These are phyloP conservation scores for Calephelis virginiensis DNA, from an alignment of 1,140 invertebrate genomes.

Conservation along the genomic window DNA sequence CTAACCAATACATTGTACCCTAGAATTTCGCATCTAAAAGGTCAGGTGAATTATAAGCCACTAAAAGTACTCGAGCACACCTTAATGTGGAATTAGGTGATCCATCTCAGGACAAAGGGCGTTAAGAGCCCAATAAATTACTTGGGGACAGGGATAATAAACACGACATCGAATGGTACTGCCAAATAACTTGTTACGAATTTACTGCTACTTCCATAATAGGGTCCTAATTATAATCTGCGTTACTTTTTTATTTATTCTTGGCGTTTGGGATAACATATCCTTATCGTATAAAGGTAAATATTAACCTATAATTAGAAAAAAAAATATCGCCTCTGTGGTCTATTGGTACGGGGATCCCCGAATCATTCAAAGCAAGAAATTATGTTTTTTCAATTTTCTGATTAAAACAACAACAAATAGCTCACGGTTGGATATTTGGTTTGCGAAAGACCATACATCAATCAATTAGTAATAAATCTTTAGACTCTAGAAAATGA, in stretches of 20 bases:
- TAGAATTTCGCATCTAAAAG: background rate
- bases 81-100: slow-evolving; percentile 74
- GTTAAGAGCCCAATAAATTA: slow-evolving; percentile 71
- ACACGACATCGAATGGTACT: slow-evolving; percentile 48
- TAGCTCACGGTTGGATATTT: too few species aligned
- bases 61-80: slow-evolving; percentile 40
- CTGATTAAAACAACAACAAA: too few species aligned
- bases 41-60: slow-evolving; percentile 45
- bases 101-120: slow-evolving; percentile 66
- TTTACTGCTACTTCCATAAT: slow-evolving; percentile 55
- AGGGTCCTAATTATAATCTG: slow-evolving; percentile 27
- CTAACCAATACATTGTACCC: too few species aligned
- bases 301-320: too few species aligned
- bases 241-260: background rate
- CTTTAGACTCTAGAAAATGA: too few species aligned
- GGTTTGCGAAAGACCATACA: too few species aligned
- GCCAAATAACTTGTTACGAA: slow-evolving; percentile 65
- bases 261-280: too few species aligned
- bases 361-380: too few species aligned
- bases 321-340: too few species aligned
- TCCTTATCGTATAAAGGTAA: too few species aligned
- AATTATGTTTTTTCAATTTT: too few species aligned
- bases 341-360: too few species aligned
- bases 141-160: slow-evolving; percentile 73
- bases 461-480: accelerated